Base-by-base conservation (phyloP, 2,888 invertebrate genomes). In the Octonoba sinensis region DNA sequence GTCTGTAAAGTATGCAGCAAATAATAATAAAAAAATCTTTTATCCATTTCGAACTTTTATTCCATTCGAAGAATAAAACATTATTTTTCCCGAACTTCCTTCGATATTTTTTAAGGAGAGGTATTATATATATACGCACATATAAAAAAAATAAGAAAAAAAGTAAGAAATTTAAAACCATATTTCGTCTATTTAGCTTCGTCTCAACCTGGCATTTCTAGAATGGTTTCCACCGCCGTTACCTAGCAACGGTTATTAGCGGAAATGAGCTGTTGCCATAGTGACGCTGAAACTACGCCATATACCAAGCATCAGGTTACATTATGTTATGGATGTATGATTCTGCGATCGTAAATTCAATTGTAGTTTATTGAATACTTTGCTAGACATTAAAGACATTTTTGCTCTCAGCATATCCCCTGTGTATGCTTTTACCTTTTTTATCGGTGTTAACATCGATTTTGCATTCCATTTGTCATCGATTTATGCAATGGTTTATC, bases 361-460 rank as follows among this genome's bases (percentile, higher is more conserved):
- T 81, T 69, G 79, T 67, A 81, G 56, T 73, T 73, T 73, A 81
- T 81, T 81, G 79, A 81, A 73, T 81, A 81, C 73, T 74, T 81
- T 81, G 62, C 73, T 24, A 81, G 79, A 74, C 73, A 81, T 81
- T 81, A 81, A 69, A 54, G 73, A 64, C 62, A 47, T 69, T 73
- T 81, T 79, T 54, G 66, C 65, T 72, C 66, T 70, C 62, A 27
- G 62, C 54, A 54, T 62, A 73, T 69, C 69, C 72, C 24, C 49
- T 62, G 72, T 51, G 64, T 62, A 18, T 62, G 44, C 16, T 22
- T 18, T 46, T 66, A 16, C 24, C 11, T 60, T 51, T 65, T 56
- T 20, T 24, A 47, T 62, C 62, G 22, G 51, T n/a, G 18, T 69
- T 69, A 69, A 56, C 73, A 81, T 81, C 79, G 79, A 81, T 81